Base-by-base conservation (phyloP, 2,113 vertebrate genomes). In the Ochotona princeps region DNA sequence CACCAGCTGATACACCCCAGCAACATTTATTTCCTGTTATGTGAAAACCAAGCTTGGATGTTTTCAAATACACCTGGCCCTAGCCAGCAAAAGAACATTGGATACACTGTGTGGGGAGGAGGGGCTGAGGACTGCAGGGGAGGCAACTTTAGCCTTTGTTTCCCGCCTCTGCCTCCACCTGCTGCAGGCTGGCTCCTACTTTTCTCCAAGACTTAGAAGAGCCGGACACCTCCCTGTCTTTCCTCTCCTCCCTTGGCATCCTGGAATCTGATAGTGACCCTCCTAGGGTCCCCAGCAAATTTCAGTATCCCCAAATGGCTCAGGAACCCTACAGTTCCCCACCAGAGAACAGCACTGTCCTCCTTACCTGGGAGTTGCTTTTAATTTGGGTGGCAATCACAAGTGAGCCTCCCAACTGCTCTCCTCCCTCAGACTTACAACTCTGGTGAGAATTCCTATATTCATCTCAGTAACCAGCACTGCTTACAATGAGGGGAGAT, bases 41-140 rank as follows among this genome's bases (percentile, higher is more conserved):
- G 49, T 86, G 80, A 89, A 95, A 81, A 66, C 73, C 57, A 44
- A 32, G 72, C 74, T 80, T 12, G 15, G 57, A n/a, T 94, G 76
- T 95, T 94, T 90, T 84, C 86, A 96, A 94, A 94, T 83, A 90
- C 96, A 96, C 96, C 97, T 96, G 95, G 82, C 67, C 49, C 49
- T 51, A 35, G 57, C n/a, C 54, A 15, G 12, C 69, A 61, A 91
- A 70, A 81, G 78, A 65, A 83, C 91, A 28, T 76, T 17, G 9
- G 14, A 26, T 73, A 69, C 67, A 51, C 76, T 75, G n/a, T 11
- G 17, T 21, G 18, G 67, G 21, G 57, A 83, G 79, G 69, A 60
- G 65, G n/a, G 61, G 38, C 90, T 83, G 72, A 67, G 1, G 1
- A 60, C 11, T 8, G 70, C 69, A 5, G 23, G 38, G 73, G n/a